phyloP scores from a whole-genome alignment of 2,888 invertebrate species.

The Parascotia fuliginaria region DNA sequence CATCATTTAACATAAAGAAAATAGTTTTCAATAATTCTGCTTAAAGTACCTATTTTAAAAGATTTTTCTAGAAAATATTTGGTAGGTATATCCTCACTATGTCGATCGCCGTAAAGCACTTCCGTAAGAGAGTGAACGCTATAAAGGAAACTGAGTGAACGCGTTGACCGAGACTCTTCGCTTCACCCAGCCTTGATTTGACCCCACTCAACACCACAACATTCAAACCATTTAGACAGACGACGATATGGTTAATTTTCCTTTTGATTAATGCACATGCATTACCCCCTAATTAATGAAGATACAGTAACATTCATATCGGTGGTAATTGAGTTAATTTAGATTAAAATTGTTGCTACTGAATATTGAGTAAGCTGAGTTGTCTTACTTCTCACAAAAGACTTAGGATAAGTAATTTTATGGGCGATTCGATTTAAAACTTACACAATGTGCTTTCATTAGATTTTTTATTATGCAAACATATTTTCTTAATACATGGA shows the following conservation, averaged over 20 bases:
- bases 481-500: no score
- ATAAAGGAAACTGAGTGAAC: slow-evolving; percentile 71
- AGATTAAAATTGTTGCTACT: no score
- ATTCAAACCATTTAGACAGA: slow-evolving; percentile 6
- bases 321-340: no score
- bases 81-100: slow-evolving; percentile 44
- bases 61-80: neutral
- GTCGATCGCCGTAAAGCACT: slow-evolving; percentile 59
- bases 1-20: no score
- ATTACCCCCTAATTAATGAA: neutral
- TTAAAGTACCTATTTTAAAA: no score
- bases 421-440: no score
- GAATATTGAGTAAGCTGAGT: no score
- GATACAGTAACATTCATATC: neutral
- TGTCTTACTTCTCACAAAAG: no score
- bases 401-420: no score
- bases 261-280: neutral
- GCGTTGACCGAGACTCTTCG: slow-evolving; percentile 56
- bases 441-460: no score
- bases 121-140: slow-evolving; percentile 74
- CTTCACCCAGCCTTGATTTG: slow-evolving; percentile 63
- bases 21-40: no score
- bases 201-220: slow-evolving; percentile 48
- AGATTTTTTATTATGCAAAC: no score
- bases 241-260: neutral